Evolutionary conservation across 1,140 invertebrate species (phyloP), one percentile per base, ranked within the genome.

Genomic region (Drosophila suzukii): DNA sequence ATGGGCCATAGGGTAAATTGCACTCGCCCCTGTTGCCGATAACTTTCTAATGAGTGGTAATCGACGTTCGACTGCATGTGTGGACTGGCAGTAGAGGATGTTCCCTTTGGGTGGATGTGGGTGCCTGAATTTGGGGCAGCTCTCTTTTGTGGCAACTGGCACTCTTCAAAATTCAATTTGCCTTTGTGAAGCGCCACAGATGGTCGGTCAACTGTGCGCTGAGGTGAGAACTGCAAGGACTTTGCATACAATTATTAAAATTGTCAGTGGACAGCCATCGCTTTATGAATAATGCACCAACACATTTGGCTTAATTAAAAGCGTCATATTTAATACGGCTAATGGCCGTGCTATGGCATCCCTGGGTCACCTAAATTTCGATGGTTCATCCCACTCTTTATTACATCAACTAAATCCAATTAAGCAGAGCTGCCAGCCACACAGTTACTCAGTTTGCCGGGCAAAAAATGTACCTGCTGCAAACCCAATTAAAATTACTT

Each of bases 11-110:
- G 76, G 49, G 46, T 8, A 79, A 75, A 80, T 66, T 73, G 76
- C 73, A 81, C 34, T 66, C 62, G 47, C 59, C 43, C 53, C 65
- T n/a, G 34, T 6, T 41, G 59, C 53, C 68, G 62, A 82, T 78
- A 78, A 82, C 55, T 74, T 82, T 82, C 61, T 82, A 82, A 77
- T 77, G 53, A 77, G 75, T 77, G 54, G 74, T 70, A 77, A 82
- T 82, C 79, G 74, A 60, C 79, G 61, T 71, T 58, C 20, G 24
- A 32, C 38, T 54, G 46, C 27, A 47, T 57, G 53, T 59, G 43
- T 20, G 32, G 13, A 8, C 39, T 17, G 47, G 10, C 7, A 12
- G 17, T 11, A 11, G 4, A 6, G 36, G 49, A 30, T 12, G n/a
- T 11, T n/a, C 24, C 12, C 2, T 13, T 3, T 36, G 13, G 7